A percentile compares a stretch with the other conserved stretches of the same genome.
These are phyloP conservation scores for Ceratina australensis DNA, from an alignment of 1,140 invertebrate genomes.

Conservation along the genomic window DNA sequence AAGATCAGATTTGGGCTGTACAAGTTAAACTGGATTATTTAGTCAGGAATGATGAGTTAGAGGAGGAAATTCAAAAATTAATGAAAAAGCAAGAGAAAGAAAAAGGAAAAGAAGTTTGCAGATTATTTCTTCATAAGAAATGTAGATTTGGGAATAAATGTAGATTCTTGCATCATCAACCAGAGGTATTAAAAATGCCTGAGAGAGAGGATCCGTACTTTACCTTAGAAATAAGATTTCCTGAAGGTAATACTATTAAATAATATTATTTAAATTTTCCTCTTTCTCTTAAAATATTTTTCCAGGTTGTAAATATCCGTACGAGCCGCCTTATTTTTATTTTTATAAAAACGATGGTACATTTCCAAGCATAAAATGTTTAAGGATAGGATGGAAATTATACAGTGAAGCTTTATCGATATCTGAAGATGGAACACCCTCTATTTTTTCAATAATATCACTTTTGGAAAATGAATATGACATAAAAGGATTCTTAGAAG, in stretches of 20 bases:
- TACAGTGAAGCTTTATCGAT: constrained; percentile 83
- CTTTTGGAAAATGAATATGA: constrained; percentile 82
- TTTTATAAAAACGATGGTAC: constrained; percentile 81
- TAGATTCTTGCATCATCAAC: constrained; percentile 84
- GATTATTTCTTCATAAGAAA: constrained; percentile 83
- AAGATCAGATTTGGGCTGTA: constrained; percentile 84
- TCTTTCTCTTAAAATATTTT: constrained; percentile 18
- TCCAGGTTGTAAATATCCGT: constrained; percentile 83
- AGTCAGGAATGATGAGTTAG: constrained; percentile 81
- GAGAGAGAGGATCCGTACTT: constrained; percentile 75
- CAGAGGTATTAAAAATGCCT: constrained; percentile 72
- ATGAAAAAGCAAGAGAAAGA: constrained; percentile 71
- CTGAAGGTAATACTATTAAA: constrained; percentile 77
- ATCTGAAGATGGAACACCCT: constrained; percentile 84
- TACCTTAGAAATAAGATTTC: constrained; percentile 87
- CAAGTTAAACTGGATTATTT: constrained; percentile 85
- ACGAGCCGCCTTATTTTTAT: constrained; percentile 84
- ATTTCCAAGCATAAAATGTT: constrained; percentile 82
- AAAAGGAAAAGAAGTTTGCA: constrained; percentile 83
- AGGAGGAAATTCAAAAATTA: constrained; percentile 71
- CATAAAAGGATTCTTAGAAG: constrained; percentile 63
- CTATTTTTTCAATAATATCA: constrained; percentile 85
- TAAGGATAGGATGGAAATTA: constrained; percentile 83
- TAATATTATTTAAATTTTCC: constrained; percentile 26
- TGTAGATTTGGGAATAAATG: constrained; percentile 87